These are phyloP conservation scores for Eutrigla gurnardus DNA, from an alignment of 2,797 vertebrate genomes.

Conservation along the genomic window DNA sequence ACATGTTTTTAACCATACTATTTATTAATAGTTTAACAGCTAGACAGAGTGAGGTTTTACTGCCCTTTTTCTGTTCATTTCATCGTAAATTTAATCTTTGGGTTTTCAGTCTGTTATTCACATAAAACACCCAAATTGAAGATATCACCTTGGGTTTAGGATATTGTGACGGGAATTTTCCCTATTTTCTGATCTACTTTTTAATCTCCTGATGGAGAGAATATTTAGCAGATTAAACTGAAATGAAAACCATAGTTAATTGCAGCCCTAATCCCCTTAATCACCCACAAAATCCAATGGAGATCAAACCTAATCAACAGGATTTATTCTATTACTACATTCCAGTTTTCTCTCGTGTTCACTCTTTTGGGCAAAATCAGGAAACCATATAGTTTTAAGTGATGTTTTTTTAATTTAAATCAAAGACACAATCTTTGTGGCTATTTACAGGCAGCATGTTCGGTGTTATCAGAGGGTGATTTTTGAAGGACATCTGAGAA, in stretches of 20 bases:
- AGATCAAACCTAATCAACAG: not conserved
- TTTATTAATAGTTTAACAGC: not conserved
- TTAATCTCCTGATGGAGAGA: not conserved
- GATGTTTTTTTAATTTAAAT: slow-evolving; percentile 43
- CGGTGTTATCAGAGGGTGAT: slow-evolving; percentile 44
- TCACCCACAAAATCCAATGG: not conserved
- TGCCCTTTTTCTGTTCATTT: not conserved
- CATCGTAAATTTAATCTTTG: not conserved
- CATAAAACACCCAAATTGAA: not conserved
- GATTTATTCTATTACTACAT: not conserved
- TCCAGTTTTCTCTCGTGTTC: slow-evolving; percentile 13
- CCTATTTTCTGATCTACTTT: not conserved
- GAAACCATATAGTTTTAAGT: slow-evolving; percentile 44
- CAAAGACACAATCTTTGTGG: slow-evolving; percentile 54
- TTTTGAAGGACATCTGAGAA: slow-evolving; percentile 46
- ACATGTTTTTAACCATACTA: not conserved
- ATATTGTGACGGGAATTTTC: not conserved
- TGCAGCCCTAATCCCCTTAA: not conserved
- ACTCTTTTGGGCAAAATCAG: slow-evolving; percentile 28
- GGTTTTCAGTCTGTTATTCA: not conserved
- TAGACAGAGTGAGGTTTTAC: not conserved
- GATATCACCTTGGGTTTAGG: not conserved
- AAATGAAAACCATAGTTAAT: not conserved
- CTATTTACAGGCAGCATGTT: slow-evolving; percentile 37
- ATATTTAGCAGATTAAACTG: not conserved